phyloP scores from a whole-genome alignment of 1,140 invertebrate genomes.

The Cardiocondyla obscurior region DNA sequence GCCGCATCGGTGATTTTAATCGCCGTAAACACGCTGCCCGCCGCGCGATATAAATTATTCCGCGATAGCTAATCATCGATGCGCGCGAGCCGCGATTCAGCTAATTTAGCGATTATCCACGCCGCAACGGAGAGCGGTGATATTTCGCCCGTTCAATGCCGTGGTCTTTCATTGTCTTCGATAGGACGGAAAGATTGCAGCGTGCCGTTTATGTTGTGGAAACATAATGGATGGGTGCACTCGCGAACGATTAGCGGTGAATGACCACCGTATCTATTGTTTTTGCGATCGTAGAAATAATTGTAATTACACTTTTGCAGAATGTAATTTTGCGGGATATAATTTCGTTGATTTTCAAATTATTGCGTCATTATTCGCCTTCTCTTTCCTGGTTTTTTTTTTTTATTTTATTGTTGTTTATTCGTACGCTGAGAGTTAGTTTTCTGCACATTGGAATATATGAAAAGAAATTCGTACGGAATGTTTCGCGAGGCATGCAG shows the following conservation, averaged over 20 bases:
- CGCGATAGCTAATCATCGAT: constrained; percentile 48
- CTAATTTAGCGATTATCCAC: constrained; percentile 50
- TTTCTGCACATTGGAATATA: background rate
- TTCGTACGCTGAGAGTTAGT: background rate
- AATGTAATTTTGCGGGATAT: no score
- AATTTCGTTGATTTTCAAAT: background rate
- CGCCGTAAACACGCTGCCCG: constrained; percentile 24
- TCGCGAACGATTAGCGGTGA: background rate
- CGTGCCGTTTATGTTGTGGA: constrained; percentile 33
- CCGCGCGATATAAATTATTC: constrained; percentile 56
- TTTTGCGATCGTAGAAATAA: background rate
- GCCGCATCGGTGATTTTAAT: constrained; percentile 34
- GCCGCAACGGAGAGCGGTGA: constrained; percentile 15
- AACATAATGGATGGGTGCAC: constrained; percentile 33
- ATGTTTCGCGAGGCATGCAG: background rate
- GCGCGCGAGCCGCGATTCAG: constrained; percentile 43
- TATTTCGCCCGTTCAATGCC: constrained; percentile 45
- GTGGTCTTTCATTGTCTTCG: constrained; percentile 38
- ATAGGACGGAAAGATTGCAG: constrained; percentile 28
- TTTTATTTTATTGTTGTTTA: background rate
- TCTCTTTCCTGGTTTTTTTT: background rate
- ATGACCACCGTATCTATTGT: background rate
- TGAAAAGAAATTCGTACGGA: constrained; percentile 7
- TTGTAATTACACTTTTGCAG: background rate
- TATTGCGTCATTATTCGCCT: background rate